Base-by-base conservation (phyloP, 2,888 invertebrate species). In the Scaptomyza parva region DNA sequence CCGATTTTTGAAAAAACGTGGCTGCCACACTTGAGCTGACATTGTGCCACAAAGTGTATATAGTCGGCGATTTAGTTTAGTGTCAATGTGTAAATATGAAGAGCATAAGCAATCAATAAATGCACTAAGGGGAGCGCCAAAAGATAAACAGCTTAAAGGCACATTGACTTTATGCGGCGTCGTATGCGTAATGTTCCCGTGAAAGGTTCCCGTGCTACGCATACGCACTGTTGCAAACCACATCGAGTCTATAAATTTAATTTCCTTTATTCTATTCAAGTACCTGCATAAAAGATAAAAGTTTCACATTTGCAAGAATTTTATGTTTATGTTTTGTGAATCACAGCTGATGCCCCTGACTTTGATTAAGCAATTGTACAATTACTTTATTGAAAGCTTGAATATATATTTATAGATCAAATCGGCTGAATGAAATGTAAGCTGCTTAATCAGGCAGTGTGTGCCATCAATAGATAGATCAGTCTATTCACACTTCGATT, bases 401-500 rank as follows among this genome's bases (percentile, higher is more conserved):
- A 28, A 14, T 35, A 35, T 30, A 14, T 47, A 62, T 55, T 53
- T 26, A 48, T 17, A 51, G 44, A 69, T 41, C 53, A 18, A 35
- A 67, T 58, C 51, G 37, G 24, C 24, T 26, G 52, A 48, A 60
- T 66, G 51, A 45, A 52, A 24, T 60, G 33, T 74, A 79, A 77
- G 74, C 75, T 39, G 75, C 62, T 75, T 79, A 69, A 44, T 50
- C 55, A 57, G 55, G 39, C 54, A 50, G 41, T 55, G 53, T 18
- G 52, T 18, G 52, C 69, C 54, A 62, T 57, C 61, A 61, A 81
- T 78, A 63, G 70, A 69, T 78, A 60, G 70, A 70, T 78, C 68
- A 67, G 74, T 78, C 70, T 71, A 65, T 84, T 86, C 81, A 76
- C 82, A 86, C 86, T 86, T 84, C 60, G 57, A 74, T 71, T 78